Evolutionary conservation across 1,140 invertebrate species (phyloP).

Genomic region (Sinella curviseta): DNA sequence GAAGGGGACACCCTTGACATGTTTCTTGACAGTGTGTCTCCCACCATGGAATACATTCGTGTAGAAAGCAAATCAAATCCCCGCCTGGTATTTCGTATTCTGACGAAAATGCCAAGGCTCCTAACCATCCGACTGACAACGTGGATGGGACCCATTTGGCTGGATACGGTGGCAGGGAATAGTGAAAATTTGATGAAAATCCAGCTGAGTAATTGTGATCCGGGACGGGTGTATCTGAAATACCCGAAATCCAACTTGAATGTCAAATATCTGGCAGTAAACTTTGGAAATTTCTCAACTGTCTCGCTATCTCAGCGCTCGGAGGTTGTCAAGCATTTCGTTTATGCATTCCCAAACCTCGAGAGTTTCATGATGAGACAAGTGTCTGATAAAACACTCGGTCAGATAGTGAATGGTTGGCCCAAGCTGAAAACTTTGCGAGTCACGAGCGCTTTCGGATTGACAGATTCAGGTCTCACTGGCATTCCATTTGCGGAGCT

Average conservation of each 20-base stretch:
- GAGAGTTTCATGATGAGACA: slow-evolving; percentile 36
- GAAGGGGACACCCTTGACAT: background rate
- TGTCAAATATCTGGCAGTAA: slow-evolving; percentile 31
- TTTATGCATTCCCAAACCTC: slow-evolving; percentile 19
- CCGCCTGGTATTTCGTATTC: slow-evolving; percentile 10
- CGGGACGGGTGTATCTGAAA: slow-evolving; percentile 15
- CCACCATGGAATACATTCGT: slow-evolving; percentile 34
- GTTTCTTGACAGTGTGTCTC: slow-evolving; percentile 26
- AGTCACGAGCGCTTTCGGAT: slow-evolving; percentile 27
- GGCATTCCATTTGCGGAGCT: slow-evolving; percentile 17
- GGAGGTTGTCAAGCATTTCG: slow-evolving; percentile 20
- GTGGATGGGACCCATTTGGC: slow-evolving; percentile 24
- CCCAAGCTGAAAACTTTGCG: slow-evolving; percentile 23
- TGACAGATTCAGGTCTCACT: slow-evolving; percentile 38
- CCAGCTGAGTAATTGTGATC: slow-evolving; percentile 29
- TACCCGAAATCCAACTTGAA: background rate
- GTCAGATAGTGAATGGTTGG: slow-evolving; percentile 30
- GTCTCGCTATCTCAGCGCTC: background rate
- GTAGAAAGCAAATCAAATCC: slow-evolving; percentile 20
- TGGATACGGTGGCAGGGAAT: slow-evolving; percentile 24
- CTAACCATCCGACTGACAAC: slow-evolving; percentile 21
- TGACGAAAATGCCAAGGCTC: background rate
- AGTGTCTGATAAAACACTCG: slow-evolving; percentile 35
- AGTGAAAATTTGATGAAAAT: slow-evolving; percentile 31
- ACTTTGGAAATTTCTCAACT: slow-evolving; percentile 30